These are phyloP conservation scores for Pollachius pollachius DNA, from an alignment of 2,113 vertebrate species.

Conservation along the genomic window DNA sequence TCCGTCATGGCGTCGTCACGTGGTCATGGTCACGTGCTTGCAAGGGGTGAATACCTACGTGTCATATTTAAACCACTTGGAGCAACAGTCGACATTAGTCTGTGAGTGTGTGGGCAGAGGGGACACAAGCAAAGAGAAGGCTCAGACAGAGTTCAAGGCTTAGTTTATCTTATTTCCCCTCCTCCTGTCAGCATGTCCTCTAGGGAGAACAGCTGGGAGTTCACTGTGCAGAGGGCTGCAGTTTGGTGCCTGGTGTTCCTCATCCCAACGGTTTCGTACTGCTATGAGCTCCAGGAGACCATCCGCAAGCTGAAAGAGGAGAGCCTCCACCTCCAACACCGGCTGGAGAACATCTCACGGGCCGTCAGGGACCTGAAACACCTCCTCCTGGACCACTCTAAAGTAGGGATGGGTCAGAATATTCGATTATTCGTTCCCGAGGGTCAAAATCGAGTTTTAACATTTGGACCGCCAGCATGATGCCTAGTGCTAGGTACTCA, in stretches of 20 bases:
- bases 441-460: too few relatives aligned
- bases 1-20: too few relatives aligned
- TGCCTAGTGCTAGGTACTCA: too few relatives aligned
- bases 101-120: not conserved
- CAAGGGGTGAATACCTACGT: too few relatives aligned
- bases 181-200: not conserved
- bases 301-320: constrained; percentile 67
- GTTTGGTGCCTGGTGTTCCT: constrained; percentile 34
- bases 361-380: constrained; percentile 62
- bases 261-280: constrained; percentile 22
- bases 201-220: constrained; percentile 17
- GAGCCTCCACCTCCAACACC: constrained; percentile 62
- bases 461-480: too few relatives aligned
- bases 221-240: constrained; percentile 13
- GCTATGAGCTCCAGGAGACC: constrained; percentile 70
- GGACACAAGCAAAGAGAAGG: not conserved
- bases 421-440: too few relatives aligned
- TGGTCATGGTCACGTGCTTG: too few relatives aligned
- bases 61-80: constrained; percentile 10
- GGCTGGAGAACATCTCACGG: constrained; percentile 60
- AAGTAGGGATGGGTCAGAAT: constrained; percentile 33
- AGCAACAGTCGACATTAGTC: constrained; percentile 10
- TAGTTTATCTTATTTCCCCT: not conserved
- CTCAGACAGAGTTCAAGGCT: not conserved
- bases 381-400: constrained; percentile 56